Percentiles rank a stretch among this genome's conserved stretches.
These are phyloP conservation scores for Sisyra nigra DNA, from an alignment of 2,888 invertebrate species.

Conservation along the genomic window DNA sequence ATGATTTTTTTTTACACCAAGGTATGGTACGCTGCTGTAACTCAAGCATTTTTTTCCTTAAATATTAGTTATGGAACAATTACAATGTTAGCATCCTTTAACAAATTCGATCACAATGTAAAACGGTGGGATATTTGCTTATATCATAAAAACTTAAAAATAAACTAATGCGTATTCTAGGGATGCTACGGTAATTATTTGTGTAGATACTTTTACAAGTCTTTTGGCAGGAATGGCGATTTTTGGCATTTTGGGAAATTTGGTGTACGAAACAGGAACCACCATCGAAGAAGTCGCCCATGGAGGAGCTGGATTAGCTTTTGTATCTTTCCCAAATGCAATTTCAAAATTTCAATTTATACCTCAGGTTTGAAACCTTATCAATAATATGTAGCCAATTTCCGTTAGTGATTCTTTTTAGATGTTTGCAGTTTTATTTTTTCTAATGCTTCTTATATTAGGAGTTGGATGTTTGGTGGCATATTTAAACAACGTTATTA, in stretches of 20 bases:
- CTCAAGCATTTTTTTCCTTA: slow-evolving; percentile 64
- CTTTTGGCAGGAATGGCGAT: slow-evolving; percentile 67
- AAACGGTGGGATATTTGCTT: slow-evolving; percentile 33
- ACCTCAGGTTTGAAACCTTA: slow-evolving; percentile 42
- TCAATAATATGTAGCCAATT: slow-evolving; percentile 4
- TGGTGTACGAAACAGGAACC: slow-evolving; percentile 47
- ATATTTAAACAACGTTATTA: slow-evolving; percentile 26
- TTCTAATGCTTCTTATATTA: slow-evolving; percentile 33
- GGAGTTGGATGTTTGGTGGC: slow-evolving; percentile 33
- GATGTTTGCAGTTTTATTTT: slow-evolving; percentile 33
- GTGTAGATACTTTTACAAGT: slow-evolving; percentile 69
- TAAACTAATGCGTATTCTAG: slow-evolving; percentile 24
- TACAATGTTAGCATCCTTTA: slow-evolving; percentile 66
- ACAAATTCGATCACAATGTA: slow-evolving; percentile 50
- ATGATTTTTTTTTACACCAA: no score
- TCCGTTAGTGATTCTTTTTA: slow-evolving; percentile 15
- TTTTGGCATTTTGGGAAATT: slow-evolving; percentile 67
- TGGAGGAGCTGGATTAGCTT: slow-evolving; percentile 65
- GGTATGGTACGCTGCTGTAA: slow-evolving; percentile 67
- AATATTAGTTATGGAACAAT: slow-evolving; percentile 59
- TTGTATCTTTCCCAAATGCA: slow-evolving; percentile 73
- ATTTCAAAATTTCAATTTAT: slow-evolving; percentile 56
- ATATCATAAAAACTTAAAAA: neutral
- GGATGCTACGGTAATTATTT: slow-evolving; percentile 66
- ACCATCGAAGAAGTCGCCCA: slow-evolving; percentile 50